Base-by-base conservation (phyloP, 1,140 invertebrate species). In the Brachionus asplanchnoidis region DNA sequence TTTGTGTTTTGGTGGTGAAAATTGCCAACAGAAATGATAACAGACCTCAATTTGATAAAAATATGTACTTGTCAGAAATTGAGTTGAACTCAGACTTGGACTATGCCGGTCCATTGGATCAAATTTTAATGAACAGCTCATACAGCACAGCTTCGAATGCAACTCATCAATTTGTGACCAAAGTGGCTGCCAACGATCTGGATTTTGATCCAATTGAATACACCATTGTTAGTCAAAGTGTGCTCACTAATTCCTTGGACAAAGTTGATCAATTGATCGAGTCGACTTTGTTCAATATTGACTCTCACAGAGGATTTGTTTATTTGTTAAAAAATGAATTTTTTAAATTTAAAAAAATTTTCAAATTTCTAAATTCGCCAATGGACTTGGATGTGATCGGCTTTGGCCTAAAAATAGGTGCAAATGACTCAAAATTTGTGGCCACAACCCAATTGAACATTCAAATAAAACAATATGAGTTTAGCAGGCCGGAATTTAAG, bases 91-190 rank as follows among this genome's bases (percentile, higher is more conserved):
- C 42, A 12, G 20, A 50, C 7, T 28, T 8, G 14, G 17, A 14
- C 17, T n/a, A 42, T 12, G 17, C 14, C 5, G 26, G 73, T n/a
- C 23, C 5, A 3, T 12, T 46, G 9, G 12, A 26, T 12, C 17
- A 77, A 77, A 32, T 50, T 36, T 50, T 77, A 23, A 23, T 77
- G 20, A 28, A 77, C 9, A 50, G 42, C 23, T 50, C 40, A 14
- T 28, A 6, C 7, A 28, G 9, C 11, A 26, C 1, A 12, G 23
- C 73, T 3, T 36, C 17, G 6, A 77, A 77, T 77, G 46, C n/a
- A 50, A 77, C 42, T 7, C 73, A 77, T 77, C 73, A 77, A 50
- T 77, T 77, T 28, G 44, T 77, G 3, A 77, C 73, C 9, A 77
- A 77, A 50, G n/a, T 77, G 3, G 26, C 17, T 23, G 73, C 73